Base-by-base conservation (phyloP, 2,797 vertebrate genomes). In the Acestrorhynchus altus region DNA sequence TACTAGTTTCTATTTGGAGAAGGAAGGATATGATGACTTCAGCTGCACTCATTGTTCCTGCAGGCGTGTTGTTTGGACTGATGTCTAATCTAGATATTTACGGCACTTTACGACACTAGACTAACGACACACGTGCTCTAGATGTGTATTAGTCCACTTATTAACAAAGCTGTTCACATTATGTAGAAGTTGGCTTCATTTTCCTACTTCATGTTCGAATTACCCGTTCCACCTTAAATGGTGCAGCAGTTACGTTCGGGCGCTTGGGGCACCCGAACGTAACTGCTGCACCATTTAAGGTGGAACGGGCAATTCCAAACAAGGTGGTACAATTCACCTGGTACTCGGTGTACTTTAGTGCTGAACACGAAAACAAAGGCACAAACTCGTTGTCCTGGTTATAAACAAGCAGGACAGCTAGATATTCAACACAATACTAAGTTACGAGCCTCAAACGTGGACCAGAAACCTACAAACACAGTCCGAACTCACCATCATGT, bases 401-500 rank as follows among this genome's bases (percentile, higher is more conserved):
- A 22, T 4, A 44, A 65, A 54, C 4, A 0, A 65, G 11, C n/a
- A 0, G n/a, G 39, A 60, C 46, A 5, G 8, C 18, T 20, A 20
- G n/a, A 6, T 6, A 20, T 9, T 9, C 7, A 52, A 8, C n/a
- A 52, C 8, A 52, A 8, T 8, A 52, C 18, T 22, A 7, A 52
- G 51, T 20, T 22, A 20, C 8, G 20, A 20, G 6, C 31, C 31
- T 20, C 46, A 28, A 69, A 73, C 52, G 47, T 24, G 22, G 57
- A 13, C 28, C 8, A 61, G 28, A n/a, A n/a, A 20, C 5, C 1
- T 10, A 42, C 35, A 7, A 22, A 22, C 39, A 16, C 31, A 6
- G 47, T 56, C 68, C 67, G 47, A 75, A 86, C 84, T 84, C 73
- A 86, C 82, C 82, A 59, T 81, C 73, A 77, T 77, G 76, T 71